These are phyloP conservation scores for Ceyx melanurus DNA, from an alignment of 2,113 vertebrate species.

Conservation along the genomic window DNA sequence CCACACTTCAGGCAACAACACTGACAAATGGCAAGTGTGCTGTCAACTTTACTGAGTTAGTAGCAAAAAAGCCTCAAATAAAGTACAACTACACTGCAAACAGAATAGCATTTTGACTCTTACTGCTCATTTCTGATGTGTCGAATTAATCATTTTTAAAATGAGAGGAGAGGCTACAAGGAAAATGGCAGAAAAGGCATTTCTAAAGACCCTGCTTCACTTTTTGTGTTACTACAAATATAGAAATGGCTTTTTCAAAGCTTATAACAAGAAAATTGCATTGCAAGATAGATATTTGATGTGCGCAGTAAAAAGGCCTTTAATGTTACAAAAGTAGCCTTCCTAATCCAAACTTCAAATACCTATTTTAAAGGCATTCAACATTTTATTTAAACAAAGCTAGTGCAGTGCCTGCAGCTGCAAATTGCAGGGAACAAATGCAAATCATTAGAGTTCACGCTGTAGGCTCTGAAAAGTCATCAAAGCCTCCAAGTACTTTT, in stretches of 20 bases:
- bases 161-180: not conserved
- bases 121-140: not conserved
- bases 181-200: slow-evolving; percentile 26
- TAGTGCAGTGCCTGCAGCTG: slow-evolving; percentile 26
- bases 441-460: slow-evolving; percentile 43
- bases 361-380: slow-evolving; percentile 29
- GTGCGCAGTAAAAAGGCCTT: slow-evolving; percentile 12
- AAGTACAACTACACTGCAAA: not conserved
- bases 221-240: not conserved
- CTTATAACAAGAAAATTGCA: not conserved
- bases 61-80: not conserved
- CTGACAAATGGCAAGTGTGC: not conserved
- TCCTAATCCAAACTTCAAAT: slow-evolving; percentile 53
- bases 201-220: not conserved
- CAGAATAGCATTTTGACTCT: not conserved
- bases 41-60: not conserved
- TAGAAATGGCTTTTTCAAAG: not conserved
- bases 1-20: not conserved
- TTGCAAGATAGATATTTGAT: slow-evolving; percentile 18
- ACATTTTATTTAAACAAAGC: slow-evolving; percentile 57
- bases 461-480: slow-evolving; percentile 38
- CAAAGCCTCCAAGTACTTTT: slow-evolving; percentile 30
- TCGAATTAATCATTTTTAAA: not conserved
- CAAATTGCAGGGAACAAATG: slow-evolving; percentile 60
- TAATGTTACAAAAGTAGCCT: slow-evolving; percentile 26